A percentile compares a stretch with the other conserved stretches of the same genome.
phyloP scores from a whole-genome alignment of 1,140 invertebrate species.

The Neotoxoptera formosana region DNA sequence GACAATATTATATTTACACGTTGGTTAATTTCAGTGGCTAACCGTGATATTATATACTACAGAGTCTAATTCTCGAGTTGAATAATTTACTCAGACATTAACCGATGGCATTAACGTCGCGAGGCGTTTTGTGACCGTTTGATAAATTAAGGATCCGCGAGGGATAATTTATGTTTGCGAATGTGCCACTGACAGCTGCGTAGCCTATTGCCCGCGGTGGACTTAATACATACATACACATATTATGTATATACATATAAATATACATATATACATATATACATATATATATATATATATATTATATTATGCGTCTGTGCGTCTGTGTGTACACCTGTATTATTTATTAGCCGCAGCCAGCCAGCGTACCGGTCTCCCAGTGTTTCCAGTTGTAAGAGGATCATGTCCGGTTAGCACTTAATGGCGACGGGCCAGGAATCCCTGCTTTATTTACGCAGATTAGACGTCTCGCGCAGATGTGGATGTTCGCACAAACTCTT shows the following conservation, averaged over 20 bases:
- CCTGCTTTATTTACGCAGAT: slow-evolving; percentile 56
- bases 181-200: slow-evolving; percentile 54
- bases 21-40: slow-evolving; percentile 38
- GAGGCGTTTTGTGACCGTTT: slow-evolving; percentile 51
- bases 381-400: slow-evolving; percentile 53
- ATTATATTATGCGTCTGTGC: not conserved
- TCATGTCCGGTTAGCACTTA: slow-evolving; percentile 57
- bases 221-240: slow-evolving; percentile 9
- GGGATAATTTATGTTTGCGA: slow-evolving; percentile 54
- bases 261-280: not conserved
- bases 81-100: slow-evolving; percentile 46
- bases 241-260: too few relatives aligned
- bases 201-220: slow-evolving; percentile 30
- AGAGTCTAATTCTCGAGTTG: slow-evolving; percentile 40
- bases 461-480: slow-evolving; percentile 51
- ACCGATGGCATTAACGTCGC: slow-evolving; percentile 49
- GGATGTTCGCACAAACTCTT: slow-evolving; percentile 41
- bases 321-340: slow-evolving; percentile 44
- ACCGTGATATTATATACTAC: not conserved
- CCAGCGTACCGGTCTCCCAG: not conserved
- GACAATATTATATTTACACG: slow-evolving; percentile 4
- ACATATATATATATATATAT: not conserved
- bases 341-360: slow-evolving; percentile 42
- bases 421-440: slow-evolving; percentile 52
- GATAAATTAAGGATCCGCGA: slow-evolving; percentile 54